Percentiles rank a stretch among this genome's conserved stretches.
phyloP scores from a whole-genome alignment of 2,888 invertebrate species.

The Cabera pusaria region DNA sequence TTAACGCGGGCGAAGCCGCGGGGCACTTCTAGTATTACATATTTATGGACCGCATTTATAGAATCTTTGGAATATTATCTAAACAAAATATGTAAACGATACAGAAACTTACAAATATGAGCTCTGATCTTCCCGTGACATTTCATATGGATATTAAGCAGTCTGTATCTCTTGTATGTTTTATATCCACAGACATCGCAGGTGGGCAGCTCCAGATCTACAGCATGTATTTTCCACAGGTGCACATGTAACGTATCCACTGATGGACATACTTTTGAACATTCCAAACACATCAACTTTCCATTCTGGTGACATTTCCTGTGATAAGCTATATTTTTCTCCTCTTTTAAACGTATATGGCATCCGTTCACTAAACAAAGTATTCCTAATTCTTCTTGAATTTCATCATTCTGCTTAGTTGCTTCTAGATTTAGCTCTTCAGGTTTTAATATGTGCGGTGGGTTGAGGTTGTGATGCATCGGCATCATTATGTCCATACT shows the following conservation, averaged over 20 bases:
- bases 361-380: constrained; percentile 83
- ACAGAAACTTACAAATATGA: constrained; percentile 75
- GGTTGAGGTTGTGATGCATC: constrained; percentile 32
- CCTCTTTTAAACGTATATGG: constrained; percentile 79
- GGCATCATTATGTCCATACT: constrained; percentile 15
- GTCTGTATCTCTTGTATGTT: constrained; percentile 86
- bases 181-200: constrained; percentile 90
- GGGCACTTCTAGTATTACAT: too few species aligned
- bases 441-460: constrained; percentile 40
- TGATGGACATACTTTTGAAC: constrained; percentile 77
- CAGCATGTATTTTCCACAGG: constrained; percentile 89
- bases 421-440: constrained; percentile 40
- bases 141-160: constrained; percentile 89
- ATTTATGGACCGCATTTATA: too few species aligned
- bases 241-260: constrained; percentile 90
- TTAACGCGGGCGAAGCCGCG: too few species aligned
- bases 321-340: constrained; percentile 85
- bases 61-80: too few species aligned
- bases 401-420: constrained; percentile 29
- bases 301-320: constrained; percentile 83
- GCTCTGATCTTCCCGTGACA: constrained; percentile 87
- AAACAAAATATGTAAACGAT: too few species aligned
- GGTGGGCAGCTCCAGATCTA: constrained; percentile 91
- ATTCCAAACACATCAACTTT: constrained; percentile 86
- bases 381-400: constrained; percentile 42